phyloP scores from a whole-genome alignment of 2,797 vertebrate genomes.

The Intellagama lesueurii region DNA sequence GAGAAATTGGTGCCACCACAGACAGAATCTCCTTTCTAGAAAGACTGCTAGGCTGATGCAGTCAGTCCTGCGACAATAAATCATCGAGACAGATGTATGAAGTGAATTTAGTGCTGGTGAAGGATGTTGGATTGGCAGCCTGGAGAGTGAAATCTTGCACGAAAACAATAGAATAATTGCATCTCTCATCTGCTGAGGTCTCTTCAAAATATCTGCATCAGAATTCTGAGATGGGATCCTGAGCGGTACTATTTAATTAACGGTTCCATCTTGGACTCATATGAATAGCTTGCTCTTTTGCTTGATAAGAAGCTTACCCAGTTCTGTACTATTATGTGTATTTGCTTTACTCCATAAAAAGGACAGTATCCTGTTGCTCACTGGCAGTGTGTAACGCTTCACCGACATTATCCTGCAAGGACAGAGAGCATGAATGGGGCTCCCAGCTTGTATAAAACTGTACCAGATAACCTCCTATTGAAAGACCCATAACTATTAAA shows the following conservation, averaged over 20 bases:
- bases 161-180: background rate
- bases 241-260: background rate
- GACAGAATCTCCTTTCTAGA: slow-evolving; percentile 24
- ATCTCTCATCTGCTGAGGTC: accelerated
- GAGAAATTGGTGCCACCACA: background rate
- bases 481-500: too few relatives aligned
- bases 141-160: slow-evolving; percentile 3
- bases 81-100: slow-evolving; percentile 35
- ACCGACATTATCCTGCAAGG: too few relatives aligned
- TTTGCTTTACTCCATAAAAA: too few relatives aligned
- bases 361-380: too few relatives aligned
- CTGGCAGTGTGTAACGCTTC: too few relatives aligned
- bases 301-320: background rate
- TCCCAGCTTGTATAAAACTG: too few relatives aligned
- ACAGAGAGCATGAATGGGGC: too few relatives aligned
- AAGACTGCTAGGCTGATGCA: slow-evolving; percentile 22
- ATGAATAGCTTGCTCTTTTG: background rate
- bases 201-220: background rate
- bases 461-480: too few relatives aligned
- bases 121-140: slow-evolving; percentile 25
- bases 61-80: slow-evolving; percentile 45
- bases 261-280: background rate
- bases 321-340: too few relatives aligned
- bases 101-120: slow-evolving; percentile 36
- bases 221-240: background rate